Base-by-base conservation (phyloP, 1,140 invertebrate species). In the Drosophila mojavensis region DNA sequence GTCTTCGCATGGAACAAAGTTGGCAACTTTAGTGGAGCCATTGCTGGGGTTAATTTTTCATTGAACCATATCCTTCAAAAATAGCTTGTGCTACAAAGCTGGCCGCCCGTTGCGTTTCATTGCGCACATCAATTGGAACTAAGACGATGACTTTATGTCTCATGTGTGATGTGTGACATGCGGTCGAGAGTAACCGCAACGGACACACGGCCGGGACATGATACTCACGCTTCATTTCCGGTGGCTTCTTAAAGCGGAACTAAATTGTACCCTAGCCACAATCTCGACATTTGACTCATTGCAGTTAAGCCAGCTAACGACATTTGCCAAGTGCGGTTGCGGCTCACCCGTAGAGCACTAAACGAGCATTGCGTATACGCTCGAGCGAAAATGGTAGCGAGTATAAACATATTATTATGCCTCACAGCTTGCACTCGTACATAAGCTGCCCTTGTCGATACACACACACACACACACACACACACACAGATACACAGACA, bases 41-140 rank as follows among this genome's bases (percentile, higher is more conserved):
- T 67, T 61, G 54, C 60, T 50, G 74, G 76, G 69, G 77, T 68
- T 79, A 79, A 77, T 79, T 68, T 77, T 76, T 59, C 68, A 77
- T 72, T 67, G 63, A 54, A 61, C 47, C 62, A 63, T 59, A 47
- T 77, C 74, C 68, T 59, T 72, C 43, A 58, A 66, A 39, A 63
- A 50, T 41, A 64, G 13, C 36, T 41, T 30, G 36, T 61, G 36
- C 36, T 56, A 71, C 56, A 45, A 66, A 54, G 68, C 41, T 60
- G 54, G 43, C 43, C 43, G 53, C 68, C 66, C 58, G 63, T 73
- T 77, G 63, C 63, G 76, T 73, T 73, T 73, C 68, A 77, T 73
- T 77, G 68, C 59, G 68, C 77, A 72, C 77, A 79, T 79, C 77
- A 73, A 73, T 73, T 68, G 59, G 45, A 41, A 47, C 64, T 54